phyloP scores from a whole-genome alignment of 2,113 vertebrate genomes.

The Illadopsis cleaveri region DNA sequence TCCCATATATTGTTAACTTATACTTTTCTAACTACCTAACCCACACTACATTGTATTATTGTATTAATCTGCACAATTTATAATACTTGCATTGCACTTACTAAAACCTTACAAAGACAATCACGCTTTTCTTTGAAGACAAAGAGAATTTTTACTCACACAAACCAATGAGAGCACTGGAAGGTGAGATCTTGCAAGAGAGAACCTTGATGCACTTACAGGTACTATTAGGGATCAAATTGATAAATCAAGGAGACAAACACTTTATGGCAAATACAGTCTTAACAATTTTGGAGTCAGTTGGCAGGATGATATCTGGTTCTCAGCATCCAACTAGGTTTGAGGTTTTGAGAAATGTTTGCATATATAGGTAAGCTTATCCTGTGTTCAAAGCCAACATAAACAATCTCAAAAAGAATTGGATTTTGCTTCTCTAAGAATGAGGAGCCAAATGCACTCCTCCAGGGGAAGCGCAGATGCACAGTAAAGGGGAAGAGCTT shows the following conservation, averaged over 20 bases:
- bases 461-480: not conserved
- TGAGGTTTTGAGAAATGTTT: not conserved
- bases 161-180: not conserved
- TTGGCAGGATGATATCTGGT: not conserved
- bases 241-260: not conserved
- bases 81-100: not conserved
- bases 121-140: not conserved
- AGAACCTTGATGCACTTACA: not conserved
- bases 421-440: not conserved
- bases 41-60: not conserved
- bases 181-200: not conserved
- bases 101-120: not conserved
- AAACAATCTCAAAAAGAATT: not conserved
- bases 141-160: not conserved
- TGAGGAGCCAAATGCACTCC: not conserved
- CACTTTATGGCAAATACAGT: not conserved
- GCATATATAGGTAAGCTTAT: not conserved
- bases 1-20: not conserved
- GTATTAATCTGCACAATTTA: not conserved
- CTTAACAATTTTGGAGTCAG: not conserved
- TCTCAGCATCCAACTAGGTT: not conserved
- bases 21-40: not conserved
- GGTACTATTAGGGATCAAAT: not conserved
- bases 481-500: not conserved
- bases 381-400: not conserved